phyloP scores from a whole-genome alignment of 2,888 invertebrate genomes.

The Caenorhabditis macrosperma region DNA sequence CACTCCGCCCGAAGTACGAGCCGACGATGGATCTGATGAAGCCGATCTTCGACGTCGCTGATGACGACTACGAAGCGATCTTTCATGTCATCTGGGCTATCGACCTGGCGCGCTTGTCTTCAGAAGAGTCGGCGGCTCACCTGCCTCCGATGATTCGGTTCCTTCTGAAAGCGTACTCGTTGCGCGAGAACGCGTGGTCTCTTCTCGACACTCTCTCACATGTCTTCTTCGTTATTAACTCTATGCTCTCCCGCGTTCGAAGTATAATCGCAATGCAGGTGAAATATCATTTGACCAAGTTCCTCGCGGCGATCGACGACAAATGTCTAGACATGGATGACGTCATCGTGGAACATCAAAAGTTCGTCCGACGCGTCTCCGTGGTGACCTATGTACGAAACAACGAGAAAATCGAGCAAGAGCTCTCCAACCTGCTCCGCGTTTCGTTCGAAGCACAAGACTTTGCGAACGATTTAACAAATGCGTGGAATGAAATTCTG shows the following conservation, averaged over 20 bases:
- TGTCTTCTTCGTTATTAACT: constrained; percentile 35
- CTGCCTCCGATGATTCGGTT: constrained; percentile 33
- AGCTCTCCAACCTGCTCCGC: constrained; percentile 32
- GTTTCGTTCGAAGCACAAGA: constrained; percentile 51
- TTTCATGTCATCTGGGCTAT: constrained; percentile 69
- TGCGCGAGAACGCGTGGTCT: constrained; percentile 46
- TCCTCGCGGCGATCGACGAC: constrained; percentile 55
- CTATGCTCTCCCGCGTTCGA: constrained; percentile 25
- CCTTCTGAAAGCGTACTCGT: constrained; percentile 22
- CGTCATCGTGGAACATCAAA: constrained; percentile 42
- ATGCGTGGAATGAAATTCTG: constrained; percentile 37
- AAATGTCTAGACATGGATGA: constrained; percentile 53
- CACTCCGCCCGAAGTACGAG: constrained; percentile 56
- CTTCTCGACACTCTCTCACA: constrained; percentile 41
- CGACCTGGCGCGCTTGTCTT: constrained; percentile 38
- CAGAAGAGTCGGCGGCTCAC: constrained; percentile 16
- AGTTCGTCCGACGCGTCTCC: constrained; percentile 17
- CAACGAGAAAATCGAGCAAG: constrained; percentile 48
- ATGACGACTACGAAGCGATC: constrained; percentile 56
- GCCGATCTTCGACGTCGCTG: constrained; percentile 39
- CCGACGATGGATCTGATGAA: constrained; percentile 49
- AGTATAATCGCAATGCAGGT: constrained; percentile 27
- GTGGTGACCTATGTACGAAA: constrained; percentile 10
- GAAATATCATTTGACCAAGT: not conserved
- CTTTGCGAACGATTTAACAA: constrained; percentile 12